phyloP scores from a whole-genome alignment of 2,113 vertebrate genomes.

The Vanacampus margaritifer region DNA sequence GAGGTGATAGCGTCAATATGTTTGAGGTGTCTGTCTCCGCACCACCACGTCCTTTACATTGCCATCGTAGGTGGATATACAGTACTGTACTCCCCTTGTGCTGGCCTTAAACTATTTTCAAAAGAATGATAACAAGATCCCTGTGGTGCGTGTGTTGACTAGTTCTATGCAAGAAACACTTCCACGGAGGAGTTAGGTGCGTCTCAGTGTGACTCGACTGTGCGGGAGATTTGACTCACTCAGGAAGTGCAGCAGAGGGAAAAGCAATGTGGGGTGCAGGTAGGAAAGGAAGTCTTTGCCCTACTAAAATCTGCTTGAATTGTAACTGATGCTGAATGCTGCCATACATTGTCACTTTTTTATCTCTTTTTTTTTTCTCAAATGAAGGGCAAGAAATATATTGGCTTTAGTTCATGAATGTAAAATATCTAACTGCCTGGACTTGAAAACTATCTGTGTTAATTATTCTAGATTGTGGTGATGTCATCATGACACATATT shows the following conservation, averaged over 20 bases:
- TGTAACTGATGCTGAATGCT: background rate
- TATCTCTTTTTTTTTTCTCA: background rate
- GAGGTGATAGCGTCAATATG: conserved; percentile 38
- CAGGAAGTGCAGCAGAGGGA: conserved; percentile 24
- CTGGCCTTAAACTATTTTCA: conserved; percentile 22
- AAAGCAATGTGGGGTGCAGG: conserved; percentile 75
- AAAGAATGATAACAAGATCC: conserved; percentile 30
- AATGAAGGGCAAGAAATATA: background rate
- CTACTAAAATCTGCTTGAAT: background rate
- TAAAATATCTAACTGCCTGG: background rate
- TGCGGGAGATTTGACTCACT: conserved; percentile 29
- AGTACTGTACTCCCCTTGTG: conserved; percentile 9
- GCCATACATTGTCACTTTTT: background rate
- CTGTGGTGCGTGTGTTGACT: background rate
- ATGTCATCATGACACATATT: background rate
- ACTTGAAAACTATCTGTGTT: no score
- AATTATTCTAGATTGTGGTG: background rate
- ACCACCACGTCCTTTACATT: conserved; percentile 40
- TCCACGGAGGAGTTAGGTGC: conserved; percentile 31
- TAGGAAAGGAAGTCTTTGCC: conserved; percentile 39
- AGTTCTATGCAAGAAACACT: conserved; percentile 37
- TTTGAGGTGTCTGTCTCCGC: conserved; percentile 14
- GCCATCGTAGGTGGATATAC: conserved; percentile 19
- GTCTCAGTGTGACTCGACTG: conserved; percentile 14
- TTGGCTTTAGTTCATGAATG: background rate